Base-by-base conservation (phyloP, 2,797 vertebrate genomes). In the Sebastes trivittatus region DNA sequence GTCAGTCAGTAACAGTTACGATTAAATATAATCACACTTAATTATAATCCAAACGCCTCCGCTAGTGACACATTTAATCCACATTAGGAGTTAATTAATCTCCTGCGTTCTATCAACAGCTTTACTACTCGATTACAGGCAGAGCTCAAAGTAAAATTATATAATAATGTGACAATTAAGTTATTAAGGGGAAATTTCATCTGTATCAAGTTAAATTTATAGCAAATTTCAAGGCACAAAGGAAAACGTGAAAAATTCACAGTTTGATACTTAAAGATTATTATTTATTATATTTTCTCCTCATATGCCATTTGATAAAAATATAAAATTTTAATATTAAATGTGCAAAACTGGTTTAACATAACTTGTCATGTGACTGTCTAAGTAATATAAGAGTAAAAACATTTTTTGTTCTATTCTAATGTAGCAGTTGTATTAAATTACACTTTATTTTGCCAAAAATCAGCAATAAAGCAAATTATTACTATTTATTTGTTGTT, bases 1-100 rank as follows among this genome's bases (percentile, higher is more conserved):
- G 49, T n/a, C 10, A 20, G 34, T n/a, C 25, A 11, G 25, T 11
- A 29, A 16, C 2, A 9, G 11, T 3, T 20, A 0, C 0, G 2
- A 38, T 23, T 32, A 64, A 66, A 54, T 1, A 9, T 14, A 16
- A 22, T 2, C 27, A 46, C n/a, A 14, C n/a, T 23, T 14, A 9
- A 14, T 7, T 13, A 55, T 13, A 7, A 32, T 27, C 65, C 58
- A 22, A 25, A 32, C 8, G 11, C 54, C 11, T 27, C 55, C 2
- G 56, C 11, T 30, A 1, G 18, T 6, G 20, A 49, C 29, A 2
- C 29, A 5, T 18, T 11, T 49, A 49, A 58, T 29, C 27, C n/a
- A n/a, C 36, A 27, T 5, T 23, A 58, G 32, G 4, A 27, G 7
- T 49, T 18, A 9, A 14, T 60, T 30, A 9, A 61, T 36, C 16